Percentiles rank a stretch among this genome's conserved stretches.
These are phyloP conservation scores for Bubo blakistoni DNA, from an alignment of 2,113 vertebrate genomes.

Conservation along the genomic window DNA sequence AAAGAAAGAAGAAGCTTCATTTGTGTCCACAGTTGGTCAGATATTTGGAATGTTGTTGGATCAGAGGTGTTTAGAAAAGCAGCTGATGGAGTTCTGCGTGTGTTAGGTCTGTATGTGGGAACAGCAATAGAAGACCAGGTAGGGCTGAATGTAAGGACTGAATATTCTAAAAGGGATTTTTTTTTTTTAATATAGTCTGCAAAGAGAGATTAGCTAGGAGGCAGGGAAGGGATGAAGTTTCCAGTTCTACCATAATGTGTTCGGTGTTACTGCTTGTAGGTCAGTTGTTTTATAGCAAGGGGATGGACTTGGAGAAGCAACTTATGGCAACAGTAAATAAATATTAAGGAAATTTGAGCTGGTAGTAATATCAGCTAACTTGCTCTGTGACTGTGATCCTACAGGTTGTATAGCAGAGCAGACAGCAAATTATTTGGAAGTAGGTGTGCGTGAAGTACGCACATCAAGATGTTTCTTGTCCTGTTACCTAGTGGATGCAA, in stretches of 20 bases:
- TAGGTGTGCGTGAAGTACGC: not conserved
- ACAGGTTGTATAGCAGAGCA: not conserved
- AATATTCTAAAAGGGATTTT: not conserved
- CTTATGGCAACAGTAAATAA: not conserved
- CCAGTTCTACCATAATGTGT: not conserved
- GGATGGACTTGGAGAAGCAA: not conserved
- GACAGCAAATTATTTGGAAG: not conserved
- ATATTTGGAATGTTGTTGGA: not conserved
- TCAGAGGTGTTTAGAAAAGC: not conserved
- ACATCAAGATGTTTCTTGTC: not conserved
- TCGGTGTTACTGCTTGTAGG: too few relatives aligned
- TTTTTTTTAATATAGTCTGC: not conserved
- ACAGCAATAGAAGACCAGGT: accelerated
- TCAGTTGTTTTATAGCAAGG: not conserved
- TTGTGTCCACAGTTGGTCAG: not conserved
- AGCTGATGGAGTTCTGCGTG: not conserved
- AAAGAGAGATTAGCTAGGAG: not conserved
- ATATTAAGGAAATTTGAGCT: accelerated
- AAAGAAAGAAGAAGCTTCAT: not conserved
- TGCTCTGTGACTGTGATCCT: not conserved
- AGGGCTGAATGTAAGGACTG: not conserved
- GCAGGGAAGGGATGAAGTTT: not conserved
- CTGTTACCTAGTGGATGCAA: not conserved
- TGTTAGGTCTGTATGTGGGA: not conserved
- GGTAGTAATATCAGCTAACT: too few relatives aligned